Base-by-base conservation (phyloP, 2,797 vertebrate species). In the Sebastes kiyomatsui region DNA sequence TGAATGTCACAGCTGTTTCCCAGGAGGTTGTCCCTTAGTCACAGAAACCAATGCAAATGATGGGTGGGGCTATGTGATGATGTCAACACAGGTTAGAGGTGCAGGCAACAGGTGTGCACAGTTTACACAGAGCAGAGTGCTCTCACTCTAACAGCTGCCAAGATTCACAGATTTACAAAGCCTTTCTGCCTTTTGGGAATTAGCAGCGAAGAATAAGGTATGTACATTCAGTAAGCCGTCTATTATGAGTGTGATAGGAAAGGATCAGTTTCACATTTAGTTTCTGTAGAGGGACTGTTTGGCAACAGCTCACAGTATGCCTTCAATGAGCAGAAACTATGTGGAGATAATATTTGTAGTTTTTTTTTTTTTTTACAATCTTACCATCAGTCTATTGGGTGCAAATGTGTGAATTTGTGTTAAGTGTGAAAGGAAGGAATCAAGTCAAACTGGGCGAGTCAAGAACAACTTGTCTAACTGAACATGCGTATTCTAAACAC, bases 381-480 rank as follows among this genome's bases (percentile, higher is more conserved):
- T 23, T 18, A 55, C 4, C 42, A 2, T 42, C 22, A 46, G 12
- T 69, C 4, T 33, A 10, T 20, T 22, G 2, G n/a, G 3, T 23
- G 12, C 2, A 25, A 16, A 6, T 52, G 11, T 33, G 54, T 20
- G n/a, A 67, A 16, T 22, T 62, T 49, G 8, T 8, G 49, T 54
- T 10, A 14, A 32, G 9, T 35, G 1, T 61, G 11, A 64, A 30
- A 60, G 5, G 22, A 30, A 67, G 7, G 12, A 13, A 27, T 33
- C 49, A 42, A 7, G 75, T 30, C n/a, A 66, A 56, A 72, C 77
- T 13, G 30, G 78, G 4, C 8, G 1, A 25, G 20, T 79, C 91
- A 70, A 80, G 93, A 93, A 92, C 92, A 94, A 94, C 93, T 84
- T n/a, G 91, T 89, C 76, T 58, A 72, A 87, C 91, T 32, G n/a